phyloP scores from a whole-genome alignment of 2,888 invertebrate genomes.

The Julus scandinavius region DNA sequence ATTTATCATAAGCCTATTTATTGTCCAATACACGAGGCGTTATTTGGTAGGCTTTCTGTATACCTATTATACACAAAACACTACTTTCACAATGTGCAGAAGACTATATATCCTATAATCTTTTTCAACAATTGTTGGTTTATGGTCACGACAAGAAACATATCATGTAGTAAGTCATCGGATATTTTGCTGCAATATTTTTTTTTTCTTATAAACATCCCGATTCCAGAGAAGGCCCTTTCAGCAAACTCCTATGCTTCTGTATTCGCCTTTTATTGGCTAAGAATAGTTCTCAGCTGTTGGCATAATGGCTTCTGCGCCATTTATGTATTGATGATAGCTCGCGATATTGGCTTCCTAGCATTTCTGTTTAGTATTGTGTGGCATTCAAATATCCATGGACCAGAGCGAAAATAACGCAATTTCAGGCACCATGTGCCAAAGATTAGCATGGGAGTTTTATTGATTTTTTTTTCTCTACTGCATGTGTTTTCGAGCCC shows the following conservation, averaged over 20 bases:
- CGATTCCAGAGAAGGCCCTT: background rate
- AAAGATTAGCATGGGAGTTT: background rate
- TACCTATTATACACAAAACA: background rate
- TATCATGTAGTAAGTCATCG: background rate
- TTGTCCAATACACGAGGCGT: background rate
- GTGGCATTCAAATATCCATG: conserved; percentile 29
- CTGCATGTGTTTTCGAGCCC: background rate
- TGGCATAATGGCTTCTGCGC: conserved; percentile 39
- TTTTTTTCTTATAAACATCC: conserved; percentile 18
- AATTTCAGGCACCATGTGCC: conserved; percentile 2
- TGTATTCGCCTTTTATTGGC: conserved; percentile 13
- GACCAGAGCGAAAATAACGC: background rate
- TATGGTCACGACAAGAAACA: conserved; percentile 16
- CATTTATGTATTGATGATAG: conserved; percentile 43
- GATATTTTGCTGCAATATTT: conserved; percentile 15
- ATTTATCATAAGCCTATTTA: background rate
- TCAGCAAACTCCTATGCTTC: background rate
- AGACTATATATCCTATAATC: background rate
- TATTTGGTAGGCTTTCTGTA: background rate
- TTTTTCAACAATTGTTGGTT: conserved; percentile 23
- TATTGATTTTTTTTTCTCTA: background rate
- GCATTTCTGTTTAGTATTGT: background rate
- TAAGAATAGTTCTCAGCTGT: conserved; percentile 43
- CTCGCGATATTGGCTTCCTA: background rate
- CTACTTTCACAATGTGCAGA: background rate